A percentile compares a stretch with the other conserved stretches of the same genome.
Conservation (phyloP, 2,113 vertebrate species). For the Rhombomys opimus region DNA sequence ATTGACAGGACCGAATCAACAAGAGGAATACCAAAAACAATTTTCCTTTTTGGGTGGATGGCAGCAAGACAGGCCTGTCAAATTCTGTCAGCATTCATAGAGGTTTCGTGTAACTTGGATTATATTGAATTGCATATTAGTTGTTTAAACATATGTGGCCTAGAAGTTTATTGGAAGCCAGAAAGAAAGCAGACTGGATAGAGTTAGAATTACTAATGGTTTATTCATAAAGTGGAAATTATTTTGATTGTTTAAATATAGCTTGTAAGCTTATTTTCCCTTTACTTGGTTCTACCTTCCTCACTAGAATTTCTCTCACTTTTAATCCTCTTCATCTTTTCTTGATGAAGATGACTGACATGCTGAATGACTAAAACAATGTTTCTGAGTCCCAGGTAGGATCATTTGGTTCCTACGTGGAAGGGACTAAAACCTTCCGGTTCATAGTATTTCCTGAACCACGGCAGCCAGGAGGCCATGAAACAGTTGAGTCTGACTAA, state of each 20-base stretch:
- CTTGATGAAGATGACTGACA: not conserved
- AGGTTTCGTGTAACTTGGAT: conserved; percentile 8
- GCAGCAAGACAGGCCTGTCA: not conserved
- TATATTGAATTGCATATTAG: not conserved
- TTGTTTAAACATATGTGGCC: not conserved
- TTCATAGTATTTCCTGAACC: not conserved
- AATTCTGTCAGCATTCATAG: not conserved
- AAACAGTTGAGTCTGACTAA: conserved; percentile 16
- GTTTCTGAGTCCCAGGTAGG: not conserved
- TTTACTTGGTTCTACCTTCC: not conserved
- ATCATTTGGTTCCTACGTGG: not conserved
- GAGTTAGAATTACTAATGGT: conserved; percentile 42
- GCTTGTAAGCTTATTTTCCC: not conserved
- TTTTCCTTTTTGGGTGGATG: not conserved
- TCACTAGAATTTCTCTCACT: not conserved
- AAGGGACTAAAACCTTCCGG: not conserved
- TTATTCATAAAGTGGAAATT: conserved; percentile 60
- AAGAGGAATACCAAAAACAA: not conserved
- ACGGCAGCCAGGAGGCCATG: not conserved
- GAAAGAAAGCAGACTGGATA: conserved; percentile 24
- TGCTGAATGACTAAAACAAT: not conserved
- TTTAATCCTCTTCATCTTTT: not conserved
- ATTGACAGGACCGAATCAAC: conserved; percentile 9
- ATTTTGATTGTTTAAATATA: conserved; percentile 41
- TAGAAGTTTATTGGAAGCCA: conserved; percentile 27